Evolutionary conservation across 64 coral and sea anemone species (phyloP).

Genomic region (Montipora cactus): DNA sequence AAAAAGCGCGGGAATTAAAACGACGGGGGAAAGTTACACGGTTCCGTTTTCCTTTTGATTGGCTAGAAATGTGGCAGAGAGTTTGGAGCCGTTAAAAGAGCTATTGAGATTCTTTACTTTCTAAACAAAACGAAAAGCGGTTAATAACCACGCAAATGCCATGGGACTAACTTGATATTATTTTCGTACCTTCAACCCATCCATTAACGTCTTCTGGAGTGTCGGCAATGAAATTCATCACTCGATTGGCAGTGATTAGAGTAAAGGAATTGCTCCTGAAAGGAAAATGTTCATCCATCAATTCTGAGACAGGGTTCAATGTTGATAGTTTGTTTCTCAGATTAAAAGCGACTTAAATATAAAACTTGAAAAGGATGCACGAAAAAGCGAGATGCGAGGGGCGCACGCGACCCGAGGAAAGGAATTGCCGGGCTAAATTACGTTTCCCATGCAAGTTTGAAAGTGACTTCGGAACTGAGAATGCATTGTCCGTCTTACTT

Average conservation of each 20-base stretch:
- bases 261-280: slow-evolving; percentile 93
- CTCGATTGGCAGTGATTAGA: slow-evolving; percentile 93
- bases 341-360: too few relatives aligned
- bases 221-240: slow-evolving; percentile 91
- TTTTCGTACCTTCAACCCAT: slow-evolving; percentile 87
- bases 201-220: slow-evolving; percentile 77
- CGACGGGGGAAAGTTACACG: neutral
- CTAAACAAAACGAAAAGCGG: too few relatives aligned
- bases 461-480: too few relatives aligned
- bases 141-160: too few relatives aligned
- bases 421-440: neutral
- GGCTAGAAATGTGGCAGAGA: too few relatives aligned
- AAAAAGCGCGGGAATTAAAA: neutral
- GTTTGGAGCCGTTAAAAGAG: neutral
- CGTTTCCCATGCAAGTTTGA: neutral
- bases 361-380: too few relatives aligned
- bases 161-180: neutral
- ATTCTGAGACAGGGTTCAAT: too few relatives aligned
- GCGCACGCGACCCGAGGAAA: too few relatives aligned
- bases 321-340: too few relatives aligned
- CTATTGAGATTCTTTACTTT: neutral
- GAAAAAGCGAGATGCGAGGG: neutral
- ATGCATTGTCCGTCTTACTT: slow-evolving; percentile 66
- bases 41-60: neutral
- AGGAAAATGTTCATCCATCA: neutral